Conservation (phyloP, 2,888 invertebrate species). For the Heliconius ismenius region DNA sequence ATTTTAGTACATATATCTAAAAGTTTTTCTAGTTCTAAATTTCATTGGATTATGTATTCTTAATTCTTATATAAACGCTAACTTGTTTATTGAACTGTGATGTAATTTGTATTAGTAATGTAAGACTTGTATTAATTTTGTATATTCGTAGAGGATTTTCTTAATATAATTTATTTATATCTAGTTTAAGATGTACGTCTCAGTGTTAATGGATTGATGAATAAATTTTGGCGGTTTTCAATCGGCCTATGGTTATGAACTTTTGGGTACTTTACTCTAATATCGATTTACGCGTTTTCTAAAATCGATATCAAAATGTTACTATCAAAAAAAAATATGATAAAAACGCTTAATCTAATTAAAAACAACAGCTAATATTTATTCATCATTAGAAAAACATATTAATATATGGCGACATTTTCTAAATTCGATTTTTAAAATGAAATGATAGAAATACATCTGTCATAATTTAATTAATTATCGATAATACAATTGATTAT, state of each 20-base stretch:
- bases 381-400: constrained; percentile 49
- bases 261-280: constrained; percentile 10
- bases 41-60: constrained; percentile 74
- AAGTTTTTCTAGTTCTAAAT: constrained; percentile 57
- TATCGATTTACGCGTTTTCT: constrained; percentile 2
- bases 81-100: constrained; percentile 82
- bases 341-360: constrained; percentile 26
- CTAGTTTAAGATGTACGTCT: constrained; percentile 67
- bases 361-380: constrained; percentile 51
- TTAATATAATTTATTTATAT: constrained; percentile 80
- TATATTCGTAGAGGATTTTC: constrained; percentile 79
- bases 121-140: constrained; percentile 80
- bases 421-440: neutral
- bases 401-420: constrained; percentile 50
- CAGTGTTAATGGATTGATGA: constrained; percentile 53
- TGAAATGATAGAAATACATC: constrained; percentile 19
- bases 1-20: constrained; percentile 59
- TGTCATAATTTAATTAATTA: constrained; percentile 12
- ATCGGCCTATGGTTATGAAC: constrained; percentile 26
- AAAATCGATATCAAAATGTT: constrained; percentile 3
- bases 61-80: constrained; percentile 63
- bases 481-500: constrained; percentile 12
- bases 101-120: constrained; percentile 80
- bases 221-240: constrained; percentile 52
- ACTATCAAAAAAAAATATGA: constrained; percentile 12